phyloP scores from a whole-genome alignment of 2,888 invertebrate genomes.

The Archips crataeganus region DNA sequence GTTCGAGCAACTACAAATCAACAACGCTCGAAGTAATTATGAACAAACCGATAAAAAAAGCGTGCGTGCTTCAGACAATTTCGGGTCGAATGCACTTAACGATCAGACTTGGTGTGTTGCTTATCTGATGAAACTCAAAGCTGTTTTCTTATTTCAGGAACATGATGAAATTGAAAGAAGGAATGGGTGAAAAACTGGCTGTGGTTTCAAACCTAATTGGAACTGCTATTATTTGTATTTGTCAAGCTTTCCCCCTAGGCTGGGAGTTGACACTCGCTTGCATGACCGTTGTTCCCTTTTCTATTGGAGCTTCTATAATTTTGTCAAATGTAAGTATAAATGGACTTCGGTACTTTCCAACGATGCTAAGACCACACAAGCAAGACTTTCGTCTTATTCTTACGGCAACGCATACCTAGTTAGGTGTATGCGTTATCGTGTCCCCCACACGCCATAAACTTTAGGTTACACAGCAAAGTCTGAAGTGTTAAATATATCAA shows the following conservation, averaged over 20 bases:
- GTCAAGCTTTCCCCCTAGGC: conserved; percentile 91
- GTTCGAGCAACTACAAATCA: background rate
- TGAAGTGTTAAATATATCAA: no score
- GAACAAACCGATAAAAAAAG: background rate
- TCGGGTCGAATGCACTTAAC: background rate
- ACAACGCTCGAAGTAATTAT: background rate
- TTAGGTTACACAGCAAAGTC: no score
- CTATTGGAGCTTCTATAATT: conserved; percentile 89
- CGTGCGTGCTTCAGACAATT: background rate
- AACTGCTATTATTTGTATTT: conserved; percentile 89
- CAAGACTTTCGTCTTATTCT: no score
- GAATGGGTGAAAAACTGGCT: conserved; percentile 93
- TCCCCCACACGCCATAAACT: no score
- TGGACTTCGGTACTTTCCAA: no score
- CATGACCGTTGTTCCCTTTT: conserved; percentile 91
- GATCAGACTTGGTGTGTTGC: background rate
- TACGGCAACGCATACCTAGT: no score
- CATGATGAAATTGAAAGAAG: conserved; percentile 92
- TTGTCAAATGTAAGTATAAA: conserved; percentile 88
- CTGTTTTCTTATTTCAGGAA: conserved; percentile 80
- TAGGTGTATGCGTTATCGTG: no score
- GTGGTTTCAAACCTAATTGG: conserved; percentile 90
- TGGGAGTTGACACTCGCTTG: conserved; percentile 95
- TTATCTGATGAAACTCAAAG: background rate
- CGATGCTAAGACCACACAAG: no score